These are phyloP conservation scores for Physocephala rufipes DNA, from an alignment of 2,888 invertebrate species.

Conservation along the genomic window DNA sequence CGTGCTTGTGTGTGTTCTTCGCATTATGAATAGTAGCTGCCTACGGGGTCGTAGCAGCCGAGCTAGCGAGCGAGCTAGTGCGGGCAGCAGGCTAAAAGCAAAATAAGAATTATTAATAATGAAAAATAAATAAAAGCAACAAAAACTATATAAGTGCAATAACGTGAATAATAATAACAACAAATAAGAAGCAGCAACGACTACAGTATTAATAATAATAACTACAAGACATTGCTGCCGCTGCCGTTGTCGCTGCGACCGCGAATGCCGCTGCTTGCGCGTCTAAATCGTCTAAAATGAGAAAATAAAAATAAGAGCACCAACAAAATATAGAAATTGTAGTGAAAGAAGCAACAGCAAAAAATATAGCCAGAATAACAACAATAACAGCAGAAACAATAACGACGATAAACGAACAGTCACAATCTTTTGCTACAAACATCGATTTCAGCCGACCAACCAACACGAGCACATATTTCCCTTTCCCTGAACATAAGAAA, in stretches of 20 bases:
- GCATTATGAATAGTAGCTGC: constrained; percentile 32
- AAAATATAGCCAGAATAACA: constrained; percentile 32
- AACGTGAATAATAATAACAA: constrained; percentile 22
- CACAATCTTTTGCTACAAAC: constrained; percentile 37
- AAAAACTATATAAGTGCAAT: constrained; percentile 18
- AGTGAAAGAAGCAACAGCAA: not conserved
- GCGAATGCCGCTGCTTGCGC: no score
- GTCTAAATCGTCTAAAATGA: no score
- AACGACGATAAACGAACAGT: constrained; percentile 30
- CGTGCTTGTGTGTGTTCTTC: constrained; percentile 14
- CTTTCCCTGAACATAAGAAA: not conserved
- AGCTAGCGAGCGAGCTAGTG: constrained; percentile 5
- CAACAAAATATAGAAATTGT: not conserved
- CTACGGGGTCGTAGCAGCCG: constrained; percentile 2
- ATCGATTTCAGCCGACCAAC: constrained; percentile 1
- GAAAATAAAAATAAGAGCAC: not conserved
- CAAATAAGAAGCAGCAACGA: constrained; percentile 2
- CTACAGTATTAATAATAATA: not conserved
- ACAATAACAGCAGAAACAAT: constrained; percentile 39
- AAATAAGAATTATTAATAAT: constrained; percentile 35
- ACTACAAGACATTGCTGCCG: no score
- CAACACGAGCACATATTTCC: constrained; percentile 1
- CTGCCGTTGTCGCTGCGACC: no score
- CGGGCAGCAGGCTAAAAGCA: constrained; percentile 26
- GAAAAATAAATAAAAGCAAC: constrained; percentile 32